These are phyloP conservation scores for Ricordea florida DNA, from an alignment of 92 coral and sea anemone species.

Conservation along the genomic window DNA sequence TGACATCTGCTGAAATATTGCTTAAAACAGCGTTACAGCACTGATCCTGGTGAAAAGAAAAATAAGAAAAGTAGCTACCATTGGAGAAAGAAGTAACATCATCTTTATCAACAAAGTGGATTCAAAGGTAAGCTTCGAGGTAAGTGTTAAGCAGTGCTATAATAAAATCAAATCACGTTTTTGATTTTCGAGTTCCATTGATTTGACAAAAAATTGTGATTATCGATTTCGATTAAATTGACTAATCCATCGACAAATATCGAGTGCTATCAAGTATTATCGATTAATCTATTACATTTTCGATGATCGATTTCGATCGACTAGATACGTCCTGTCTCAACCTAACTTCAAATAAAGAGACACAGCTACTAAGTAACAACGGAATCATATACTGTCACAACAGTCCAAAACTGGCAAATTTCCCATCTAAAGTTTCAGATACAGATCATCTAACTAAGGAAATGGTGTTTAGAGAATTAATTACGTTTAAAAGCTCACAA, in stretches of 20 bases:
- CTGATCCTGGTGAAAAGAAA: background rate
- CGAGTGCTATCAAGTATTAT: background rate
- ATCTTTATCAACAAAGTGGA: background rate
- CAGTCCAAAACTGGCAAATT: no score
- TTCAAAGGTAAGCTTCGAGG: background rate
- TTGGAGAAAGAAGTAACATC: background rate
- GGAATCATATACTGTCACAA: no score
- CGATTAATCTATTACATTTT: background rate
- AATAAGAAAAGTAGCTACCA: conserved; percentile 1
- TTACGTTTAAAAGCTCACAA: no score
- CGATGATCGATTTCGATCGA: no score
- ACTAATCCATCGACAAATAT: background rate
- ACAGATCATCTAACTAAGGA: no score
- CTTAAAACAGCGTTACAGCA: background rate
- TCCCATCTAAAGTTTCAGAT: no score
- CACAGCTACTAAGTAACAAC: no score
- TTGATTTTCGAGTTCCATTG: background rate
- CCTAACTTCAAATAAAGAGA: no score
- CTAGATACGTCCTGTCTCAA: no score
- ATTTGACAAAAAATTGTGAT: background rate
- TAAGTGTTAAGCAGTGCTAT: background rate
- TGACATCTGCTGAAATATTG: conserved; percentile 3
- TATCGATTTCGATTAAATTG: background rate
- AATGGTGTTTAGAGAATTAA: no score
- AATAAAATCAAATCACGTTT: background rate